Evolutionary conservation across 1,140 invertebrate species (phyloP), one percentile per base, ranked within the genome.

Genomic region (Pectinophora gossypiella): DNA sequence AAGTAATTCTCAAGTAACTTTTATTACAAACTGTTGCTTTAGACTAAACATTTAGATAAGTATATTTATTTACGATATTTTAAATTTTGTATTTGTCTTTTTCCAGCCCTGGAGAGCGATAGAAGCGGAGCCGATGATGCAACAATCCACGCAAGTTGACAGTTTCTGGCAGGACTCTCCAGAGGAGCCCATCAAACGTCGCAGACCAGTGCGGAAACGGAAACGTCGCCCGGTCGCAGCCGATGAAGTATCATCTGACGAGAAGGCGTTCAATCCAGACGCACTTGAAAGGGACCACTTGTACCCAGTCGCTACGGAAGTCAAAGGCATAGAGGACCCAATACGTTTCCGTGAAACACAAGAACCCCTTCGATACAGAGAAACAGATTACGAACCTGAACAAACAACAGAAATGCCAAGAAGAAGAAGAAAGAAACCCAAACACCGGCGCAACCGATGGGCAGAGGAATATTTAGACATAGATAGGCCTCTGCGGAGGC

Each of bases 51-150:
- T 40, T 40, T 6, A 38, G 9, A 38, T 38, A 40, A 6, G 2
- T 15, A 10, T 16, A 3, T 40, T 13, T 2, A 15, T 7, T 2
- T n/a, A 16, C n/a, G 6, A 1, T 7, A 15, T 40, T 15, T 3
- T 40, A 40, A 40, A 12, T 18, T 16, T 18, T 15, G 7, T 15
- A 13, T 16, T 40, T 40, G 6, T 9, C 7, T 16, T 16, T 40
- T 89, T 90, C 47, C 83, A 90, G 89, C 61, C 76, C 48, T 90
- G 89, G 89, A 77, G 80, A 65, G 78, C 70, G 12, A 66, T 87
- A 15, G 72, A 87, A 42, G 51, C 58, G 13, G 72, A 73, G 20
- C 60, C 68, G 52, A 49, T 59, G 51, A 54, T 65, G 40, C 62
- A 59, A 36, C 56, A 57, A 49, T 49, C 61, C 20, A 48, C 61